These are phyloP conservation scores for Trissoscelio sp. DNA, from an alignment of 2,888 invertebrate species.

Conservation along the genomic window DNA sequence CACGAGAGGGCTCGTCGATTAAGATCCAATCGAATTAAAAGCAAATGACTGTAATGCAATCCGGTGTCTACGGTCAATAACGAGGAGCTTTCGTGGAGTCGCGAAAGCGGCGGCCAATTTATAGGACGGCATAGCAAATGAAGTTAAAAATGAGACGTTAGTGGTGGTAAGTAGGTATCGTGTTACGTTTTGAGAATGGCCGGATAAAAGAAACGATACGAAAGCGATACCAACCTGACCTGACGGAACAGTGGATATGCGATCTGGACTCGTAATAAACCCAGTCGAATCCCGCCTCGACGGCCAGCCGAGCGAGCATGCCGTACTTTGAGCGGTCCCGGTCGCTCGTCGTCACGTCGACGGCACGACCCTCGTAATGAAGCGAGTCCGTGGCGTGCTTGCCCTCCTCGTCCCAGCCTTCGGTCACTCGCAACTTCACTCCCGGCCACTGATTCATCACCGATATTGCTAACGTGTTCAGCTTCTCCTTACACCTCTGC, in stretches of 20 bases:
- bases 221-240: constrained; percentile 91
- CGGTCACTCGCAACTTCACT: constrained; percentile 95
- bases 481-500: constrained; percentile 97
- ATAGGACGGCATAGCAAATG: constrained; percentile 36
- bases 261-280: constrained; percentile 97
- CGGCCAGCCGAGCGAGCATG: constrained; percentile 97
- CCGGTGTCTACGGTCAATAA: constrained; percentile 28
- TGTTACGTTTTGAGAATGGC: constrained; percentile 46
- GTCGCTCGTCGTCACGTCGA: constrained; percentile 97
- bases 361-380: constrained; percentile 98
- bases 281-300: constrained; percentile 99
- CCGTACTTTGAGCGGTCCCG: constrained; percentile 96
- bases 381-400: constrained; percentile 92
- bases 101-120: constrained; percentile 34
- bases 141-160: constrained; percentile 46
- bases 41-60: constrained; percentile 48
- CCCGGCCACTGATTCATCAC: constrained; percentile 99
- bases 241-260: constrained; percentile 98
- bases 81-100: constrained; percentile 15
- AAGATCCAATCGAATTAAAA: constrained; percentile 40
- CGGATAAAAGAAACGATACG: constrained; percentile 41
- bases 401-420: constrained; percentile 97
- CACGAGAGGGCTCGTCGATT: constrained; percentile 44
- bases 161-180: constrained; percentile 54
- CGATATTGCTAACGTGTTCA: constrained; percentile 96